Evolutionary conservation across 1,140 invertebrate species (phyloP), one percentile per base, ranked within the genome.

Genomic region (Drosophila malerkotliana): DNA sequence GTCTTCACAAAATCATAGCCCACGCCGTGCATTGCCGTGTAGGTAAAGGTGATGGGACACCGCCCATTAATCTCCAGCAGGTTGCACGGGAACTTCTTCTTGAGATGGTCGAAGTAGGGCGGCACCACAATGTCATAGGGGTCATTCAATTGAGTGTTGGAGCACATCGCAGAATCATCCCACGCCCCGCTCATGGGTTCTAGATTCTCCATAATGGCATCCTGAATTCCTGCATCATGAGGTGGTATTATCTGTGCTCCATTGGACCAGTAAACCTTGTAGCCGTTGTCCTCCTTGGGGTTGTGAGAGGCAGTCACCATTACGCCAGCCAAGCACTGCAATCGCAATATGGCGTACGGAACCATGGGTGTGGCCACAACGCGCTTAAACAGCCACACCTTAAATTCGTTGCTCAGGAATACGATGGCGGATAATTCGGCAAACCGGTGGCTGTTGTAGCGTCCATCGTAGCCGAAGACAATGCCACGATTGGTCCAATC

Each of bases 281-380:
- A 99, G 4, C 99, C 99, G 92, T 99, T 99, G 91, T 99, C 98
- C 53, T 99, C 95, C 92, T 99, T 99, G 0, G 98, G 99, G 93
- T 99, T 99, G 81, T 99, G 99, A 0, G 98, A 99, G 0, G 99
- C 99, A 12, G 99, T 99, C 0, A 99, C 95, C 97, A 99, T 98
- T 6, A 99, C 94, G 4, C 98, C 98, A 53, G 95, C 96, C 4
- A 94, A 94, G 58, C 95, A 95, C 26, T 94, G 94, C 30, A 94
- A 95, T 64, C 95, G 92, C 10, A 92, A 91, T 4, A 98, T 95
- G 3, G 94, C 93, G 92, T 96, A 99, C 0, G 98, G 96, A 44
- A 99, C 95, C 90, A 98, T 97, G 1, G 99, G 98, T 2, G 99
- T 99, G 9, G 98, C 98, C 79, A 95, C 96, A 3, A 98, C 94